These are phyloP conservation scores for Trinorchestia longiramus DNA, from an alignment of 1,140 invertebrate genomes.

Conservation along the genomic window DNA sequence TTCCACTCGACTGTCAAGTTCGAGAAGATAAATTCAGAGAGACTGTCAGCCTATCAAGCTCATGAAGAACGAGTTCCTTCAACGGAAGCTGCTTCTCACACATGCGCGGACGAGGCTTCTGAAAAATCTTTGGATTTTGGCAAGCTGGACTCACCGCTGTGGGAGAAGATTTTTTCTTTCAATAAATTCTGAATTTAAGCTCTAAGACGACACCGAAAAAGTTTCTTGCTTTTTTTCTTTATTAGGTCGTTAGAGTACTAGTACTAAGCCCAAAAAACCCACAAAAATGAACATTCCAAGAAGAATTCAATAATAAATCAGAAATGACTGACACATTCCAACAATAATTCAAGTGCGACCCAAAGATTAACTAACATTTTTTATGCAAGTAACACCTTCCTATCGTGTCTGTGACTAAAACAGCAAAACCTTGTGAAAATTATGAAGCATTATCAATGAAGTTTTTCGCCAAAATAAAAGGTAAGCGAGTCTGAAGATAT, in stretches of 20 bases:
- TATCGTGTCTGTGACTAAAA: neutral
- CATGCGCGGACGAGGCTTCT: neutral
- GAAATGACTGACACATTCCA: neutral
- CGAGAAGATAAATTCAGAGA: slow-evolving; percentile 18
- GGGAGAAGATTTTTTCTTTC: neutral
- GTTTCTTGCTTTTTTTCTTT: neutral
- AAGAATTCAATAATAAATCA: neutral
- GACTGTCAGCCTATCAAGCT: slow-evolving; percentile 4
- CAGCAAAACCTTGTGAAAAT: neutral
- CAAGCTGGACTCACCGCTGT: neutral
- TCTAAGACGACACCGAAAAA: neutral
- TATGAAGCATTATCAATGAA: neutral
- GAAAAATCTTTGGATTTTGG: neutral
- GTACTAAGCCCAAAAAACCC: neutral
- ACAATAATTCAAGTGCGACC: neutral
- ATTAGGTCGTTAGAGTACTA: neutral
- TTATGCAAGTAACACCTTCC: neutral
- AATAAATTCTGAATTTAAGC: neutral
- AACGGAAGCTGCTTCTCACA: neutral
- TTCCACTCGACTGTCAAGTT: neutral
- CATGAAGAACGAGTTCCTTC: neutral
- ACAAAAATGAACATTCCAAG: neutral
- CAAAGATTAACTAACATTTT: neutral
- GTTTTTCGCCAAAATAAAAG: neutral
- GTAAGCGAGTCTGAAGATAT: neutral